Evolutionary conservation across 2,888 invertebrate species (phyloP), one percentile per base, ranked within the genome.

Genomic region (Drosophila borborema): DNA sequence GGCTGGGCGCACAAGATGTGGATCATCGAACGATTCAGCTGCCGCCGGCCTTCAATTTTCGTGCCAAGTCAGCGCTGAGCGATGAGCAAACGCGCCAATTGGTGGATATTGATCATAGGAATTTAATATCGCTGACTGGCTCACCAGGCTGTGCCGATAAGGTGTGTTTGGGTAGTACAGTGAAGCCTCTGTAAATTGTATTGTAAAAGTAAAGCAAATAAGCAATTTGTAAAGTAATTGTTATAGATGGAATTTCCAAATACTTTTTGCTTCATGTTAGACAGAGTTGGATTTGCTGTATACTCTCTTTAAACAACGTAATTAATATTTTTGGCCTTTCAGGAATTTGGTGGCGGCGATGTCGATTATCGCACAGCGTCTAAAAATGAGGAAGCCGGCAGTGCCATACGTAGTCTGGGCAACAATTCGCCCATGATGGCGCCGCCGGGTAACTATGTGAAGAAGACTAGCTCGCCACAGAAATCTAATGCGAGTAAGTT

Each of bases 51-150:
- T 91, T 90, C 48, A 84, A 80, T 60, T 85, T 91, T 56, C 85
- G 85, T 3, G 71, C 86, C 18, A 91, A 91, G 66, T 64, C 91
- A 9, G 88, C 86, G 5, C 56, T 91, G 61, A 91, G 91, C 65
- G 90, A 91, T 63, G 92, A 91, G 34, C 93, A 93, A 80, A 72
- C 91, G 18, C 91, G 93, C 10, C 94, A 81, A 66, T 74, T 95
- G 92, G 97, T 94, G 92, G 97, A 97, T 91, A 96, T 97, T 56
- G 97, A 97, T 92, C 97, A 97, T 90, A 94, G 97, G 80, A 97
- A 97, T 93, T 93, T 97, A 72, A 97, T 97, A 89, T 96, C 97
- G 68, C 92, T 97, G 59, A 97, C 97, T 14, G 96, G 97, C 43
- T 96, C 96, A 28, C 96, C 95, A 0, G 94, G 91, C 12, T 74